Conservation (phyloP, 2,797 vertebrate genomes). For the Syndactyla subalaris region DNA sequence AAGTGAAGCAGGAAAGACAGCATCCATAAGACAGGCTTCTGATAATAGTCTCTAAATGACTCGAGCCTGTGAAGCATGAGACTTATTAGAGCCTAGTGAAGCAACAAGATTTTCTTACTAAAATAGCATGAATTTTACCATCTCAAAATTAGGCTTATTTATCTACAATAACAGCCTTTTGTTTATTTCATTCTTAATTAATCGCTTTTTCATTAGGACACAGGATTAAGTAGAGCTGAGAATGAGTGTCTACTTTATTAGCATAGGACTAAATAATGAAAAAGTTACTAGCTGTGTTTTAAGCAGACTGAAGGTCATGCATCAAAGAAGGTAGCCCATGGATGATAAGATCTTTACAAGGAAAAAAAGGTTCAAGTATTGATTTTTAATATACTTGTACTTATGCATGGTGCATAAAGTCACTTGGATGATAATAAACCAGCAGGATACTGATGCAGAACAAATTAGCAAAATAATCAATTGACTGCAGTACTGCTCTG, state of each 20-base stretch:
- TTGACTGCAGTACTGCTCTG: conserved; percentile 14
- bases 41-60: neutral
- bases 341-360: conserved; percentile 29
- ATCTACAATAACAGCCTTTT: neutral
- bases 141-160: neutral
- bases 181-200: conserved; percentile 5
- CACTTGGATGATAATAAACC: conserved; percentile 58
- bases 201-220: neutral
- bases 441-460: conserved; percentile 60
- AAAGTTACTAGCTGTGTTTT: neutral
- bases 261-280: neutral
- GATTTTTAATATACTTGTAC: conserved; percentile 66
- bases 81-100: neutral
- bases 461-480: conserved; percentile 73
- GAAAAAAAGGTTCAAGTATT: conserved; percentile 54
- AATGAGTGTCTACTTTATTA: neutral
- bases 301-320: conserved; percentile 9
- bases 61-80: neutral
- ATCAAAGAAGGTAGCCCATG: neutral
- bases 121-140: neutral
- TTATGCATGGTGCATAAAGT: conserved; percentile 42
- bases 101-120: neutral
- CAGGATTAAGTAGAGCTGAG: neutral
- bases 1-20: neutral
- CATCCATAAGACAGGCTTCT: neutral